These are phyloP conservation scores for Aegithalos caudatus DNA, from an alignment of 2,113 vertebrate genomes.

Conservation along the genomic window DNA sequence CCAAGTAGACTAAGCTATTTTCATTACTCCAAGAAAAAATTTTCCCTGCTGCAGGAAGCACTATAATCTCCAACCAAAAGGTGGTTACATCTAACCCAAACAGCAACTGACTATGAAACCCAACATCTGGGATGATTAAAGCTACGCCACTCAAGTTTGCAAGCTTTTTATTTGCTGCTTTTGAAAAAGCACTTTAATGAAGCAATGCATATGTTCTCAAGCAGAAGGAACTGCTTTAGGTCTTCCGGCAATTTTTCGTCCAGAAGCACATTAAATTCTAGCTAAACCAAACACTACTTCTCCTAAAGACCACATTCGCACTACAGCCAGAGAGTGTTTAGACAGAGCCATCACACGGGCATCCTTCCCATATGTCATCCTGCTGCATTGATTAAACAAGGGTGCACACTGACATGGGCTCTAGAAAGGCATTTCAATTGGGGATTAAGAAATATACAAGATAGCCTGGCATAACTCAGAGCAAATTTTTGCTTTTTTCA, in stretches of 20 bases:
- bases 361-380: not conserved
- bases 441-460: not conserved
- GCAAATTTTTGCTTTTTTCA: not conserved
- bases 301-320: not conserved
- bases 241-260: not conserved
- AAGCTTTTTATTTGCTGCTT: not conserved
- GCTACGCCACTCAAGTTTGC: not conserved
- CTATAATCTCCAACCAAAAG: not conserved
- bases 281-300: slow-evolving; percentile 1
- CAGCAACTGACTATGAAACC: not conserved
- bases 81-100: not conserved
- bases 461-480: not conserved
- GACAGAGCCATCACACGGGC: not conserved
- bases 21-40: not conserved
- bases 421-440: not conserved
- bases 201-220: not conserved
- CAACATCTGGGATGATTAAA: slow-evolving; percentile 18
- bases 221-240: not conserved
- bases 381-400: not conserved
- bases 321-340: not conserved
- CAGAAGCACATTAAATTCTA: not conserved
- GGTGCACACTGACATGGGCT: not conserved
- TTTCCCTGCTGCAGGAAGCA: not conserved
- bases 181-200: slow-evolving; percentile 1
- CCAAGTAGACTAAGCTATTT: not conserved